Percentiles rank a stretch among this genome's conserved stretches.
Evolutionary conservation across 2,888 invertebrate species (phyloP).

Genomic region (Andrena bicolor): DNA sequence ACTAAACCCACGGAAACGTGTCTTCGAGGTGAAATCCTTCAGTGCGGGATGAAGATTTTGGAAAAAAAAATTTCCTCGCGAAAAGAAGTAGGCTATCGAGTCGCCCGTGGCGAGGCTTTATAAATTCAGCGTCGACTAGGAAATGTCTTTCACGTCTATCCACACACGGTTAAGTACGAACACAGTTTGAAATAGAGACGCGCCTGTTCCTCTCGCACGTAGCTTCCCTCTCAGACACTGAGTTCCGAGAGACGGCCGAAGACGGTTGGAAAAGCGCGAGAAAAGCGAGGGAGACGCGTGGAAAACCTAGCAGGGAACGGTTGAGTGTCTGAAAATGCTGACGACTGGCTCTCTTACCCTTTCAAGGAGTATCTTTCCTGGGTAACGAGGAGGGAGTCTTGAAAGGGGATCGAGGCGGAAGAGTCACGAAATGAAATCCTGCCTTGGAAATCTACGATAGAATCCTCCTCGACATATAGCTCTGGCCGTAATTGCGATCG

Average conservation of each 20-base stretch:
- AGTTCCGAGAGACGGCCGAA: constrained; percentile 7
- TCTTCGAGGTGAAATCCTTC: not conserved
- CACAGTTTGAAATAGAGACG: constrained; percentile 21
- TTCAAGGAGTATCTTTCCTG: constrained; percentile 61
- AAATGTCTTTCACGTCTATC: constrained; percentile 33
- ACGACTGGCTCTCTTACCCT: constrained; percentile 67
- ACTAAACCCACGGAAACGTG: not conserved
- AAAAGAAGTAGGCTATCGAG: not conserved
- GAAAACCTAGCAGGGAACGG: constrained; percentile 50
- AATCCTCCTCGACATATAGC: constrained; percentile 17
- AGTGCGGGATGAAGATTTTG: not conserved
- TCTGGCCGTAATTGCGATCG: constrained; percentile 36
- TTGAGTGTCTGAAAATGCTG: constrained; percentile 71
- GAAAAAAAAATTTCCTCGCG: not conserved
- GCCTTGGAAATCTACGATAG: constrained; percentile 36
- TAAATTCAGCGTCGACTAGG: constrained; percentile 11
- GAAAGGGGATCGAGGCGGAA: constrained; percentile 53
- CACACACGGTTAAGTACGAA: constrained; percentile 19
- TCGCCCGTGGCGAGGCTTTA: constrained; percentile 13
- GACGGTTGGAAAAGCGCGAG: constrained; percentile 32
- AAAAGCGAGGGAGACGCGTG: constrained; percentile 32
- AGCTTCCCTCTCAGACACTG: constrained; percentile 4
- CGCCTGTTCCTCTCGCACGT: constrained; percentile 14
- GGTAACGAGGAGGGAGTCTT: constrained; percentile 63
- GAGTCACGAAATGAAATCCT: constrained; percentile 55